Conservation (phyloP, 2,888 invertebrate species). For the Zonitis immaculata region DNA sequence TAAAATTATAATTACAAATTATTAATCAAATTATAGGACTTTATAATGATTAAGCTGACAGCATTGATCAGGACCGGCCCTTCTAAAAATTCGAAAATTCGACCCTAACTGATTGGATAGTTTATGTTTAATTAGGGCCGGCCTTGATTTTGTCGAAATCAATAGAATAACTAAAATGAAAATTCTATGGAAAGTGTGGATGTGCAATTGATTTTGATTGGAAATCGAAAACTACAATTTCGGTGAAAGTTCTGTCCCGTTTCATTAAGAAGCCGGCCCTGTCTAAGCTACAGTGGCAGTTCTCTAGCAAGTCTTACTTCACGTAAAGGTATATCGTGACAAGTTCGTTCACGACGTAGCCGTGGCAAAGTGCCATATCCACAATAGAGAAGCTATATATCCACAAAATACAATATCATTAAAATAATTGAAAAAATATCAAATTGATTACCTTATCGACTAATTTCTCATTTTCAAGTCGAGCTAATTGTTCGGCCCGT, state of each 20-base stretch:
- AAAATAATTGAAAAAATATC: neutral
- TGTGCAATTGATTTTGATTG: too few relatives aligned
- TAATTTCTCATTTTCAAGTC: conserved; percentile 76
- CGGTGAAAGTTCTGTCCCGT: too few relatives aligned
- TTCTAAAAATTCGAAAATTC: too few relatives aligned
- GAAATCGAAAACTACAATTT: too few relatives aligned
- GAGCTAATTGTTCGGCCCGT: conserved; percentile 77
- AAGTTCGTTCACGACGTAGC: conserved; percentile 72
- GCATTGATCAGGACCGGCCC: too few relatives aligned
- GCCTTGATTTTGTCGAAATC: too few relatives aligned
- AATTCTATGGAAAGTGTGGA: too few relatives aligned
- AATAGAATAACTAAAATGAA: too few relatives aligned
- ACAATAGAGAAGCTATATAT: conserved; percentile 67
- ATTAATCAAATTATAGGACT: neutral
- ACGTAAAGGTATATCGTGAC: conserved; percentile 74
- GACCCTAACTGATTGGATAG: too few relatives aligned
- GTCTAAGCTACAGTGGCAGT: neutral
- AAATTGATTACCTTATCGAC: conserved; percentile 65
- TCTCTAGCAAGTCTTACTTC: conserved; percentile 60
- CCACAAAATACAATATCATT: conserved; percentile 26
- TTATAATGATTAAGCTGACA: too few relatives aligned
- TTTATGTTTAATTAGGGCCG: too few relatives aligned
- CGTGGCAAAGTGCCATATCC: conserved; percentile 69
- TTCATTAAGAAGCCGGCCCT: too few relatives aligned
- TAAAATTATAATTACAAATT: conserved; percentile 35